These are phyloP conservation scores for Tinamus major DNA, from an alignment of 2,797 vertebrate species.

Conservation along the genomic window DNA sequence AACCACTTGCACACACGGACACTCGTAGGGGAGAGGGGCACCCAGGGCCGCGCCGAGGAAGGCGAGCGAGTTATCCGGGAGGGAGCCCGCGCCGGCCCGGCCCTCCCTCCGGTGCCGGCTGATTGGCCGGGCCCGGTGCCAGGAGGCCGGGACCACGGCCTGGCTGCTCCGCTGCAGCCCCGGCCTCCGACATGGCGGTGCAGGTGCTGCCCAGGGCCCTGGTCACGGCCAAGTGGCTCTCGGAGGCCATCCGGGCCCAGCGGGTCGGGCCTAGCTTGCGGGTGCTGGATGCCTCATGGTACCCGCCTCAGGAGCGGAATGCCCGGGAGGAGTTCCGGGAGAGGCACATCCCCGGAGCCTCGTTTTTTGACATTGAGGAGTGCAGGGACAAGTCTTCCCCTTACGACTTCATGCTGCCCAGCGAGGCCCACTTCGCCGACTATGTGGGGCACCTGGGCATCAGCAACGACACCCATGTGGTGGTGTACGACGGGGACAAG, in stretches of 20 bases:
- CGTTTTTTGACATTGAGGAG: slow-evolving; percentile 92
- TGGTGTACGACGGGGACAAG: slow-evolving; percentile 92
- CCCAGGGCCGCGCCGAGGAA: background rate
- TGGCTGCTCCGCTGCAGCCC: too few species aligned
- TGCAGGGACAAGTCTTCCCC: slow-evolving; percentile 84
- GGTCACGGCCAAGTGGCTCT: slow-evolving; percentile 89
- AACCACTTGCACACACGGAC: background rate
- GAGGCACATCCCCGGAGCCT: slow-evolving; percentile 88
- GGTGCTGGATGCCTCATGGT: slow-evolving; percentile 90
- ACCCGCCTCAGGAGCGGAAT: slow-evolving; percentile 83
- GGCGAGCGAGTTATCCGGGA: background rate
- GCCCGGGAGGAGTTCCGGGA: slow-evolving; percentile 86
- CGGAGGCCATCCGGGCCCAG: slow-evolving; percentile 81
- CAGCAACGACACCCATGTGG: slow-evolving; percentile 88
- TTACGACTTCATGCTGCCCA: slow-evolving; percentile 91
- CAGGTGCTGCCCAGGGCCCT: slow-evolving; percentile 81
- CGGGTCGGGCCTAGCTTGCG: slow-evolving; percentile 82
- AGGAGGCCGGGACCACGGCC: too few species aligned
- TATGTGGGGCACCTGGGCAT: slow-evolving; percentile 90
- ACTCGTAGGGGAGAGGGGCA: too few species aligned
- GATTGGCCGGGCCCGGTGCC: too few species aligned
- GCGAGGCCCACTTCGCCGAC: slow-evolving; percentile 80
- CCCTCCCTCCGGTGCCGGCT: background rate
- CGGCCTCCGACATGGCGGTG: slow-evolving; percentile 81
- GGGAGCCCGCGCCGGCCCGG: background rate